Percentiles rank a stretch among this genome's conserved stretches.
Evolutionary conservation across 2,797 vertebrate species (phyloP).

Genomic region (Hydrocynus forskahlii): DNA sequence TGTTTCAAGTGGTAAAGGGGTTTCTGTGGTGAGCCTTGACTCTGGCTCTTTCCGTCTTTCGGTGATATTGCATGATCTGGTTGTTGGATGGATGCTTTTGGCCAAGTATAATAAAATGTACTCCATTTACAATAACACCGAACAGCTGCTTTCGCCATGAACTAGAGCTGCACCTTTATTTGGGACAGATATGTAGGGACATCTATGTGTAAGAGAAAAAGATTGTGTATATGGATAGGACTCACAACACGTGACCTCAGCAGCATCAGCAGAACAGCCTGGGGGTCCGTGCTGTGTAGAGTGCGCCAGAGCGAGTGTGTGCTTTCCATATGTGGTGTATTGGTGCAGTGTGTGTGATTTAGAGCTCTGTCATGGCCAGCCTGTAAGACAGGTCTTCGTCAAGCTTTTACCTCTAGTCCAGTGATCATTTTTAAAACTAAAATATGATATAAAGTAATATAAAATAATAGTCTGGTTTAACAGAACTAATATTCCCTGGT

Average conservation of each 20-base stretch:
- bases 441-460: no score
- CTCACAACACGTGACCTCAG: neutral
- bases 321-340: slow-evolving; percentile 16
- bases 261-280: slow-evolving; percentile 12
- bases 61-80: slow-evolving; percentile 21
- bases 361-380: slow-evolving; percentile 12
- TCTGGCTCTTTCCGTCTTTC: slow-evolving; percentile 14
- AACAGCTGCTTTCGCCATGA: slow-evolving; percentile 3
- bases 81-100: neutral
- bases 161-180: slow-evolving; percentile 7
- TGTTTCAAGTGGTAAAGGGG: slow-evolving; percentile 28
- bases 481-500: no score
- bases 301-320: slow-evolving; percentile 10
- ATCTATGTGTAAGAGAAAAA: neutral
- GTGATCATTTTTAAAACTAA: no score
- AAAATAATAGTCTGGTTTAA: no score
- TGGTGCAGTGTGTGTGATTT: neutral
- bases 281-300: slow-evolving; percentile 14
- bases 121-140: slow-evolving; percentile 21
- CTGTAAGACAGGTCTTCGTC: no score
- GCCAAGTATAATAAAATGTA: slow-evolving; percentile 23
- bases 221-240: neutral
- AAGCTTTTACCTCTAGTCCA: no score
- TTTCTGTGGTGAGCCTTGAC: slow-evolving; percentile 38
- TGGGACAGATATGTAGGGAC: neutral